Evolutionary conservation across 2,113 vertebrate genomes (phyloP).

Genomic region (Zapornia atra): DNA sequence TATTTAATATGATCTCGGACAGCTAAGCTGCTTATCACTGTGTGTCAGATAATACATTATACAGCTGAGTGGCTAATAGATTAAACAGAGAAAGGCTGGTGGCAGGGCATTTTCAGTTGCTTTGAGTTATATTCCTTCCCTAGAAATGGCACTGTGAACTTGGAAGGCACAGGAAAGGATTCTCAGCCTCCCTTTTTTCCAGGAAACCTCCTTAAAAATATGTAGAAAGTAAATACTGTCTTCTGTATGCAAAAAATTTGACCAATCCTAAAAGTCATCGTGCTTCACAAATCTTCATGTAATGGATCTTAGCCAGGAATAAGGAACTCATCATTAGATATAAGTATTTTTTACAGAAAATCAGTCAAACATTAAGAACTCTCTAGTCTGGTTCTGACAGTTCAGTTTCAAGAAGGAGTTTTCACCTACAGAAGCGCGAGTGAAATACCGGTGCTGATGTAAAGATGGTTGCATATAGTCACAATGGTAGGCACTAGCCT

Average conservation of each 20-base stretch:
- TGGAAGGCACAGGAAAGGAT: not conserved
- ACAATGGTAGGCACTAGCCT: not conserved
- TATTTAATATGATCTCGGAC: slow-evolving; percentile 46
- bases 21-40: slow-evolving; percentile 49
- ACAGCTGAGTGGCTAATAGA: slow-evolving; percentile 52
- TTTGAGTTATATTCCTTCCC: not conserved
- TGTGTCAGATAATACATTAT: slow-evolving; percentile 56
- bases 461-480: not conserved
- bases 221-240: not conserved
- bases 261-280: not conserved
- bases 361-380: not conserved
- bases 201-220: not conserved
- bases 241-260: not conserved
- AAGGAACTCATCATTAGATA: not conserved
- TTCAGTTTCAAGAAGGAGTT: not conserved
- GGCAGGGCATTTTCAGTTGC: not conserved
- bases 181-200: not conserved
- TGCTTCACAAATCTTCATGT: not conserved
- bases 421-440: not conserved
- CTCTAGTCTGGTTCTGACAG: not conserved
- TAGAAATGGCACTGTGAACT: not conserved
- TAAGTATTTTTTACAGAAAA: not conserved
- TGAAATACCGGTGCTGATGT: not conserved
- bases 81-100: slow-evolving; percentile 39
- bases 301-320: not conserved